Conservation (phyloP, 2,888 invertebrate species). For the Drosophila histrio region DNA sequence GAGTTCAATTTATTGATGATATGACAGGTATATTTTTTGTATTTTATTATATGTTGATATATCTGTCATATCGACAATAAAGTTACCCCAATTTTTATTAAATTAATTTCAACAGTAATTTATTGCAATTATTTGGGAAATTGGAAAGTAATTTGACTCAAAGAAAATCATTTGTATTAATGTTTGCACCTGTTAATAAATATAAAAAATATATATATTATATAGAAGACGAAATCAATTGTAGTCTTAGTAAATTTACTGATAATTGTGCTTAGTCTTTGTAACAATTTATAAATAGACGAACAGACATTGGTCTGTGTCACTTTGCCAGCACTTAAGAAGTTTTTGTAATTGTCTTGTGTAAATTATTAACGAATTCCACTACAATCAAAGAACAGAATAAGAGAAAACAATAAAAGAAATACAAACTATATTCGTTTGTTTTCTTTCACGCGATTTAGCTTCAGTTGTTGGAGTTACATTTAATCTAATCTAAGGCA, state of each 20-base stretch:
- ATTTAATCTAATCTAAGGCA: constrained; percentile 70
- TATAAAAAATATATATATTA: not conserved
- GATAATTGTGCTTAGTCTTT: not conserved
- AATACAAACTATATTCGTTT: not conserved
- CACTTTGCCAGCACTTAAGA: not conserved
- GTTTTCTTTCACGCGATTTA: constrained; percentile 25
- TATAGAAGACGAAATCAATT: not conserved
- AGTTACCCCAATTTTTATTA: too few species aligned
- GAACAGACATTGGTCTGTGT: not conserved
- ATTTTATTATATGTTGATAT: too few species aligned
- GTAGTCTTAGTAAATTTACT: too few species aligned
- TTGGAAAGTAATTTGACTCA: too few species aligned
- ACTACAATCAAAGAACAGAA: not conserved
- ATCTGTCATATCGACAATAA: too few species aligned
- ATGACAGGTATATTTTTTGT: too few species aligned
- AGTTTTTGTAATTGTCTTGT: not conserved
- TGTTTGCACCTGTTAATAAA: too few species aligned
- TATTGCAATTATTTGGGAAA: too few species aligned
- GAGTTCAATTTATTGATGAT: too few species aligned
- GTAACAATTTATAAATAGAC: not conserved
- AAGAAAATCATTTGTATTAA: too few species aligned
- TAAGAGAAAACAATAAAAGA: not conserved
- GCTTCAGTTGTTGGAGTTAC: constrained; percentile 46
- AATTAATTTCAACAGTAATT: too few species aligned
- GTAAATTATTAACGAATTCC: not conserved